These are phyloP conservation scores for Macrosteles quadrilineatus DNA, from an alignment of 1,140 invertebrate species.

Conservation along the genomic window DNA sequence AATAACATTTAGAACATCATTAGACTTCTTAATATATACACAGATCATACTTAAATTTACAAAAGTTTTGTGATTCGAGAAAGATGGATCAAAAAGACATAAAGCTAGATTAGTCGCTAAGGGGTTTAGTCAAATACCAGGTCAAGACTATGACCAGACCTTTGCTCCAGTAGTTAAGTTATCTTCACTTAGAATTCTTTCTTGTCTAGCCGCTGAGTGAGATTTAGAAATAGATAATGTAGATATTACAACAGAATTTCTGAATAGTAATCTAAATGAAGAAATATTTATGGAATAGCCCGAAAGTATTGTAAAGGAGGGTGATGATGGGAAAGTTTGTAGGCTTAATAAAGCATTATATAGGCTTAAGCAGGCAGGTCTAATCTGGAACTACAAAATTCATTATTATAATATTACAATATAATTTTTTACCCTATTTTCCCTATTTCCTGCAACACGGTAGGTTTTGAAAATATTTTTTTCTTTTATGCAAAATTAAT, in stretches of 20 bases:
- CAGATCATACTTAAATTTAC: conserved; percentile 32
- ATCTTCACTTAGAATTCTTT: no score
- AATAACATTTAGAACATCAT: conserved; percentile 18
- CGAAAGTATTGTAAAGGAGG: conserved; percentile 44
- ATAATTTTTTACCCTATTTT: no score
- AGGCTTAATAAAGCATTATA: no score
- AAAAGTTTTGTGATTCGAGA: conserved; percentile 37
- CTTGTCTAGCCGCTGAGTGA: not conserved
- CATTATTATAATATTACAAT: no score
- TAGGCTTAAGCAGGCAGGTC: conserved; percentile 50
- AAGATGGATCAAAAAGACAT: not conserved
- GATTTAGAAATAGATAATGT: conserved; percentile 11
- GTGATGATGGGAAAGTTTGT: conserved; percentile 40
- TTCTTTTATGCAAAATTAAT: no score
- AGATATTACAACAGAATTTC: conserved; percentile 47
- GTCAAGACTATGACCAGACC: conserved; percentile 43
- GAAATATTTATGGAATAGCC: no score
- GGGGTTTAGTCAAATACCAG: no score
- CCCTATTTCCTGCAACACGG: no score
- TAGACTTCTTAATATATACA: no score
- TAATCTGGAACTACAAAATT: conserved; percentile 47
- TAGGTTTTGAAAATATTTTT: no score
- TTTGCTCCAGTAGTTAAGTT: conserved; percentile 39
- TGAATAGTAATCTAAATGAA: conserved; percentile 51
- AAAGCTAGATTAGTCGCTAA: no score